Evolutionary conservation across 2,888 invertebrate genomes (phyloP), one percentile per base, ranked within the genome.

Genomic region (Tetanocera ferruginea): DNA sequence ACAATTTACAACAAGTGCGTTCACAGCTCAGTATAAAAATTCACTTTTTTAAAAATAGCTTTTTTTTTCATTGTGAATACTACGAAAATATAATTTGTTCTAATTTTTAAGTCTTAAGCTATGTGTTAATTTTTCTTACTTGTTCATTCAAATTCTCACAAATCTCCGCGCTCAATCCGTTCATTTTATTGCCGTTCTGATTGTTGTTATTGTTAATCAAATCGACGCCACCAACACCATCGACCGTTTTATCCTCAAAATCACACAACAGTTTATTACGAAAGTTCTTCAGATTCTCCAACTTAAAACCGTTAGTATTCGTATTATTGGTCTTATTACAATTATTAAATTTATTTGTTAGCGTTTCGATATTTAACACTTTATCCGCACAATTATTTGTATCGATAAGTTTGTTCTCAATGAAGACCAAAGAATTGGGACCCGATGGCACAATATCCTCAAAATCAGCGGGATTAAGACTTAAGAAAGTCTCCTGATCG

Each of bases 81-180:
- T n/a, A n/a, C n/a, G n/a, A n/a, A n/a, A n/a, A n/a, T n/a, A n/a
- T n/a, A n/a, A n/a, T n/a, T n/a, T n/a, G n/a, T n/a, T n/a, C n/a
- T n/a, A n/a, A n/a, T n/a, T n/a, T n/a, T n/a, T 37, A 6, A 37
- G 8, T 6, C 6, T 37, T 6, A 37, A 37, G 1, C 4, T 8
- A 6, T 6, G 37, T 1, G 37, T 37, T 43, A 17, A 25, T 17
- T 34, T 72, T 79, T 83, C 88, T 87, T 89, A 90, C 90, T 90
- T 90, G 90, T 84, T 90, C 90, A 79, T 89, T 89, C 62, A 90
- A 85, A 86, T 88, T 90, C 79, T 90, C 90, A 84, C 90, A 90
- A 78, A 90, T 85, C 77, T 90, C 90, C 51, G 89, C 88, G 79
- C 87, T 88, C 71, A 89, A 83, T 70, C 88, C 90, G 82, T 87